These are phyloP conservation scores for Gadus chalcogrammus DNA, from an alignment of 2,113 vertebrate genomes.

Conservation along the genomic window DNA sequence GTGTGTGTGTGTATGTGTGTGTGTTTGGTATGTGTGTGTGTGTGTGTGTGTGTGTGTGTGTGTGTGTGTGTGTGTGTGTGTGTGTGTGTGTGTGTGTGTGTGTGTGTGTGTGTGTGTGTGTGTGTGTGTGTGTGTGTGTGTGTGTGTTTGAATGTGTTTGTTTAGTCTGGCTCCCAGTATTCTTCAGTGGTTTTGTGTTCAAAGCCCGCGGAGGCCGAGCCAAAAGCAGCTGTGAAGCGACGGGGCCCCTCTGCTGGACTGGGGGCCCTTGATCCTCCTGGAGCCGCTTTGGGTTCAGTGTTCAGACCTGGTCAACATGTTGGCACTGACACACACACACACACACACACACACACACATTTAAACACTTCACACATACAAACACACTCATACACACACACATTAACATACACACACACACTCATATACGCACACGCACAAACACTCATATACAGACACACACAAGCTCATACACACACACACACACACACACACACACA, in stretches of 20 bases:
- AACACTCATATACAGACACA: too few species aligned
- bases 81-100: too few species aligned
- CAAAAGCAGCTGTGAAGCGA: conserved; percentile 44
- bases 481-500: not conserved
- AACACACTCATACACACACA: not conserved
- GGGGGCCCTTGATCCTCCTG: conserved; percentile 38
- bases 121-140: too few species aligned
- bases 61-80: too few species aligned
- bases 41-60: too few species aligned
- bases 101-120: too few species aligned
- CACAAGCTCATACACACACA: too few species aligned
- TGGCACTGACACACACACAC: not conserved
- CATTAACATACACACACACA: not conserved
- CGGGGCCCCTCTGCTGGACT: not conserved
- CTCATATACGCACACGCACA: too few species aligned
- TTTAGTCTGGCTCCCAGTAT: conserved; percentile 40
- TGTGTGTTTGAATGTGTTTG: conserved; percentile 19
- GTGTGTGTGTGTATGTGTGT: too few species aligned
- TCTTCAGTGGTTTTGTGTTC: conserved; percentile 28
- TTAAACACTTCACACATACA: not conserved
- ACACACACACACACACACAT: not conserved
- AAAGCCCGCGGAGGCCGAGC: conserved; percentile 34
- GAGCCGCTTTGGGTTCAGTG: conserved; percentile 33
- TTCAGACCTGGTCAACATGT: conserved; percentile 27
- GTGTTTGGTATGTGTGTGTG: too few species aligned